Base-by-base conservation (phyloP, 2,113 vertebrate species). In the crab-eating macaque (Macaca fascicularis) region DNA sequence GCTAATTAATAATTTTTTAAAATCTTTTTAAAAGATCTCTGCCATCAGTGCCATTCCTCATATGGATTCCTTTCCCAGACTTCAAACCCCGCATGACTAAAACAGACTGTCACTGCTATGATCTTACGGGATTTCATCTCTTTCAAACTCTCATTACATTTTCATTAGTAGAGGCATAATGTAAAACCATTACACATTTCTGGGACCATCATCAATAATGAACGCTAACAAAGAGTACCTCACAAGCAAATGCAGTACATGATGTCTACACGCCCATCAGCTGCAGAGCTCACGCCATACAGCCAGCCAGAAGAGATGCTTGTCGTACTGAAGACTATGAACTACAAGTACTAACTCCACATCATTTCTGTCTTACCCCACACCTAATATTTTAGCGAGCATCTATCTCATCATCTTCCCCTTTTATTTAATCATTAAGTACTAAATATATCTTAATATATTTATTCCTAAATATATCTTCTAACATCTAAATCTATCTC, bases 121-220 rank as follows among this genome's bases (percentile, higher is more conserved):
- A 83, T 75, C 32, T 84, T 67, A 84, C 4, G 17, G 22, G 30
- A 75, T 79, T 84, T 57, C 16, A 70, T 40, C 30, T 88, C 61
- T 80, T 90, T 80, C 59, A 75, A 87, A 89, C 55, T 75, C 50
- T 86, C 83, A 79, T 64, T 74, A 48, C 22, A 35, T 55, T 82
- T 88, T 61, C 76, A 94, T 95, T 45, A 95, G 82, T 87, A 40
- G 72, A 45, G 45, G 20, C 7, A 50, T 61, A 91, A 91, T 40
- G 11, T 72, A 94, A 93, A 90, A 70, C 57, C 50, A 95, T 59
- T 70, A 20, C n/a, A 43, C 64, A 92, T 43, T 85, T 97, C 89
- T 83, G 38, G 76, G 7, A 75, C 27, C 48, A 45, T 67, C 72
- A 93, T 93, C n/a, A 90, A 70, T 93, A 90, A 94, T 55, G 74